Evolutionary conservation across 2,797 vertebrate species (phyloP), one percentile per base, ranked within the genome.

Genomic region (Esox masquinongy): DNA sequence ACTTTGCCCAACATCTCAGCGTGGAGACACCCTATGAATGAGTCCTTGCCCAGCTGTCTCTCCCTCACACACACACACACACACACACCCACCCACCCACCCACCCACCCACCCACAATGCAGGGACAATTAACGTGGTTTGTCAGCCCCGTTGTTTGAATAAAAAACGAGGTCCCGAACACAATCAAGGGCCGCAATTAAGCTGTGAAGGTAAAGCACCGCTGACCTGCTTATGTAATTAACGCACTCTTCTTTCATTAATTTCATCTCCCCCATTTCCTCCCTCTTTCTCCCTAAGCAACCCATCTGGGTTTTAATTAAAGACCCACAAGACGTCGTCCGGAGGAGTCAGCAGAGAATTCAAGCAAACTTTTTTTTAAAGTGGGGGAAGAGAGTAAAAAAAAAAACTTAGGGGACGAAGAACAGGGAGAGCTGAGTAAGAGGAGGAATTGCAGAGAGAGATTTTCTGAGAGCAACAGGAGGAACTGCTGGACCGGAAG

Each of bases 211-310:
- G 87, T 87, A 92, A 90, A 91, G 77, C 72, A 85, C 75, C 83
- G 70, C 76, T 90, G 92, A 93, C 92, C 93, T 92, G 91, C 87
- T 88, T 89, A 87, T 83, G 85, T 91, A 92, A 94, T 93, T 93
- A 93, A 89, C 84, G 19, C 80, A 87, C 88, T 88, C 83, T 86
- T 91, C 89, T 91, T 90, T 89, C 85, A 89, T 92, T 91, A 89
- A 89, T 88, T 76, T 82, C 79, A 73, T 83, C 82, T 70, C 68
- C 67, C 29, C 29, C 29, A n/a, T 31, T 31, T 78, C 24, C 14
- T 11, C 70, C 64, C 79, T 59, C 68, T 80, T 69, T 80, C 71
- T 74, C 39, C 73, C 78, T 74, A 70, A 87, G 87, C 86, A 84
- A 84, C 74, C 80, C 29, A n/a, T 59, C 51, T 31, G 34, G 9